Evolutionary conservation across 2,113 vertebrate genomes (phyloP), one percentile per base, ranked within the genome.

Genomic region (Nothobranchius furzeri): DNA sequence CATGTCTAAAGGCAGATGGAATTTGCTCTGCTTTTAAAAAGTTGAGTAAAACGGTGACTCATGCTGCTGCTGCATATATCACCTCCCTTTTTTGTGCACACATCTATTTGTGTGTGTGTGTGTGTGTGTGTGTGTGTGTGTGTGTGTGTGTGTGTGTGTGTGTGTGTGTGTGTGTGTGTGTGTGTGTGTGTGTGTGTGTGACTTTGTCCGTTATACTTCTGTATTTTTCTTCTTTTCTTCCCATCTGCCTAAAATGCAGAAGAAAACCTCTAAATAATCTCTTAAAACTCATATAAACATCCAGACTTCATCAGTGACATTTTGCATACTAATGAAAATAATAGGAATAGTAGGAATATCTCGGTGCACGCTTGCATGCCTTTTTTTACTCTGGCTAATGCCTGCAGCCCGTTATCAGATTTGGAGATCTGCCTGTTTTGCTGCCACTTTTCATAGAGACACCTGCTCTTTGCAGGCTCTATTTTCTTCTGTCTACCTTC

Each of bases 1-100:
- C 87, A 82, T 65, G 88, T 89, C 80, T 81, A 73, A 63, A 64
- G 72, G 68, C 77, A 74, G 78, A 83, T 70, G 83, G 80, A 91
- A 89, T 86, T 85, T 78, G 25, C 78, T 70, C 36, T 49, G 40
- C 54, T 58, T 78, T 79, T 36, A 1, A 67, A 62, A 78, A 69
- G 73, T 65, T 52, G 54, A 57, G 46, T 12, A 25, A 20, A 76
- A 68, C 68, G 48, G 54, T 78, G 75, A 86, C 60, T 84, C 73
- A 76, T 64, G 52, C 20, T 49, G 71, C 57, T 76, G 40, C 61
- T 72, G 47, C 60, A 78, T 60, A 46, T 36, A 68, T 54, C 35
- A 15, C 48, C 54, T 37, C 75, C 42, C 66, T 14, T 54, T 10
- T 77, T n/a, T 66, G 47, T 63, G 24, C 45, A 24, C 49, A 42